phyloP scores from a whole-genome alignment of 2,797 vertebrate genomes.

The Eupleurogrammus muticus region DNA sequence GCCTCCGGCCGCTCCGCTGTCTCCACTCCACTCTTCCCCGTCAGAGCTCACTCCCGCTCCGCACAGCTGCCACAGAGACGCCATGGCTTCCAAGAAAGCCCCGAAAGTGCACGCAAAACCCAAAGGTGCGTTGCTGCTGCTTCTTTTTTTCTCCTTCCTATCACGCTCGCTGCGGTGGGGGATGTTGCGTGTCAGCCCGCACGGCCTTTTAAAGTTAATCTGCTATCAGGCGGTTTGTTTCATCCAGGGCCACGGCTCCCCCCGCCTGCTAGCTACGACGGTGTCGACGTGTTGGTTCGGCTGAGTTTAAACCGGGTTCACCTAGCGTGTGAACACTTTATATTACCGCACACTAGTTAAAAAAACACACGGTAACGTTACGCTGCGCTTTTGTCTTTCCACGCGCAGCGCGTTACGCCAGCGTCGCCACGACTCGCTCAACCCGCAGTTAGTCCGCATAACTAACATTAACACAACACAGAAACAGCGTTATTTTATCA shows the following conservation, averaged over 20 bases:
- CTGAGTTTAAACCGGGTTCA: no score
- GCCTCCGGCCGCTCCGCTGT: not conserved
- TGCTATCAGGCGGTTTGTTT: constrained; percentile 31
- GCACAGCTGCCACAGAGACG: not conserved
- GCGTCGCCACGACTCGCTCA: no score
- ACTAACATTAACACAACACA: no score
- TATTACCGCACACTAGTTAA: no score
- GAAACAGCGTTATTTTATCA: no score
- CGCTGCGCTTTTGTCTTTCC: no score
- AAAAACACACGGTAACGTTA: not conserved
- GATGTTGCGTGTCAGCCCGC: constrained; percentile 24
- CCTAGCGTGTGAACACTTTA: not conserved
- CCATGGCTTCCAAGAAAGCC: constrained; percentile 80
- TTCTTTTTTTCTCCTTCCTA: not conserved
- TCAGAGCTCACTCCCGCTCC: not conserved
- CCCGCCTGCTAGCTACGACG: not conserved
- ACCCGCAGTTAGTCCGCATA: no score
- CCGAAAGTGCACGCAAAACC: constrained; percentile 59
- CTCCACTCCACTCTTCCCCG: not conserved
- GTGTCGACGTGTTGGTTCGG: not conserved
- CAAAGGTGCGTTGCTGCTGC: constrained; percentile 75
- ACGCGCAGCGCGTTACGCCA: no score
- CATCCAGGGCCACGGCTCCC: not conserved
- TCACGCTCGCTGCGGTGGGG: not conserved
- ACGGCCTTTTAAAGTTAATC: constrained; percentile 66